Base-by-base conservation (phyloP, 1,140 invertebrate genomes). In the Cotesia chilonis region DNA sequence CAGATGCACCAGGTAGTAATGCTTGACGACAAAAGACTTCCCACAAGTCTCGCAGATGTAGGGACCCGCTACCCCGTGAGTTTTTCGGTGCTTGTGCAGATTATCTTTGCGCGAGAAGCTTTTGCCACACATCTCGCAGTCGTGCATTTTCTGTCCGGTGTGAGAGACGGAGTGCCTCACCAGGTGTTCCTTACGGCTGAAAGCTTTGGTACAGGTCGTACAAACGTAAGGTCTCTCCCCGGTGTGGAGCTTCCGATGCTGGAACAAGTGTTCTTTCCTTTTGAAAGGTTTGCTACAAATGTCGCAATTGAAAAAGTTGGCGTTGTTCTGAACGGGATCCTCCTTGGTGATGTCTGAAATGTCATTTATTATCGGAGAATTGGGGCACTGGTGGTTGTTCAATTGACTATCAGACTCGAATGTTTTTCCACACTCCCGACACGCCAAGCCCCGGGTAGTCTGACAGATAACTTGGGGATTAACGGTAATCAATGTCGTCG, bases 81-180 rank as follows among this genome's bases (percentile, higher is more conserved):
- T 88, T 80, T 89, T 89, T 68, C 89, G 87, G 81, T 95, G 94
- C 75, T 94, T 93, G 68, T 92, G 90, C 0, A 94, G 82, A 79
- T 94, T 94, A 77, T 93, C 92, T 77, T 94, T 93, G 1, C 92
- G 89, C 0, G 92, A 92, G 75, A 95, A 95, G 60, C 90, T 89
- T 78, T 94, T 94, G 3, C 90, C 89, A 81, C 94, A 95, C 4
- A 93, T 86, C 54, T 94, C 92, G 79, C 94, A 95, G 38, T 89
- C 88, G 78, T 91, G 93, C 81, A 92, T 90, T 75, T 93, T 93
- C 72, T 92, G 88, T 0, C 93, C 93, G 0, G 92, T 93, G 79
- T 95, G 94, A 4, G 91, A 92, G 2, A 92, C 89, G 79, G 92
- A 89, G 77, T 95, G 93, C 61, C 92, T 88, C 3, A 92, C 90